Conservation (phyloP, 2,797 vertebrate species). For the Ibycter americanus region DNA sequence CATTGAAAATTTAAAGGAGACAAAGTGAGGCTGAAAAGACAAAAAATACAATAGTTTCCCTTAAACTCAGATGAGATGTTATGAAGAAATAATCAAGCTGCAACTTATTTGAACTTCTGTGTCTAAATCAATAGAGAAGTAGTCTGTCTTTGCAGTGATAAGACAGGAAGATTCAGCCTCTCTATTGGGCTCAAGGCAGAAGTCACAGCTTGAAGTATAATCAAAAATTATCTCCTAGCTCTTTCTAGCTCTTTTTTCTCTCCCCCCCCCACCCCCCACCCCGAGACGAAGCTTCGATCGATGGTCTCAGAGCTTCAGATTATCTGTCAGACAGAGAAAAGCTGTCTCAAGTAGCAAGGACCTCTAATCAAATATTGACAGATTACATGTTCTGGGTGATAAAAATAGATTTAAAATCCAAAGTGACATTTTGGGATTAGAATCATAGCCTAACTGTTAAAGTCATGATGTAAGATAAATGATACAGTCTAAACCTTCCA, state of each 20-base stretch:
- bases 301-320: conserved; percentile 55
- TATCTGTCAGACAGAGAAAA: conserved; percentile 72
- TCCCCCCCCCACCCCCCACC: neutral
- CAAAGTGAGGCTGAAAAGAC: neutral
- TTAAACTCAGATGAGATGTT: neutral
- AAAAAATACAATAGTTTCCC: neutral
- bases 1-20: neutral
- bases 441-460: conserved; percentile 14
- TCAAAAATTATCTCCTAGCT: conserved; percentile 45
- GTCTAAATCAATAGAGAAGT: conserved; percentile 37
- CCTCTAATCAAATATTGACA: conserved; percentile 77
- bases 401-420: conserved; percentile 71
- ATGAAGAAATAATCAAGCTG: conserved; percentile 1
- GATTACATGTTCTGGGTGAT: conserved; percentile 62
- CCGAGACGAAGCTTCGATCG: conserved; percentile 22
- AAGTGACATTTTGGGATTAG: conserved; percentile 50
- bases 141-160: conserved; percentile 39
- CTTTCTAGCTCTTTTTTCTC: neutral
- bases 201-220: conserved; percentile 32
- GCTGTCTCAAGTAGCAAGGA: conserved; percentile 40
- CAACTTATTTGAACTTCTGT: conserved; percentile 35
- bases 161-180: neutral
- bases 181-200: neutral
- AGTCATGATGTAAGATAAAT: conserved; percentile 28
- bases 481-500: neutral